Percentiles rank a stretch among this genome's conserved stretches.
phyloP scores from a whole-genome alignment of 2,888 invertebrate species.

The Chrysodeixis includens region DNA sequence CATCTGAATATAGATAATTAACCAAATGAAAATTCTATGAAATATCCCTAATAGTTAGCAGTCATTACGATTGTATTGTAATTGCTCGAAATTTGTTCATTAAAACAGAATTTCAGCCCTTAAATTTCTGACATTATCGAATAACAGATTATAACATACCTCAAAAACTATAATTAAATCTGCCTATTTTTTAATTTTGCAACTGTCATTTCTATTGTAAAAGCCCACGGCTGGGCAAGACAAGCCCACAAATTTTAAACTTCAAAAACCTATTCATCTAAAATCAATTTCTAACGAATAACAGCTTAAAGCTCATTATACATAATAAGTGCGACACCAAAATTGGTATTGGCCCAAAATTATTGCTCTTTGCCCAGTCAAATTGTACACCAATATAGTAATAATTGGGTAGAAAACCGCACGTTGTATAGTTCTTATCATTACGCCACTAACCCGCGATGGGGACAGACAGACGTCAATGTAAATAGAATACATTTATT shows the following conservation, averaged over 20 bases:
- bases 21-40: too few relatives aligned
- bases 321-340: conserved; percentile 54
- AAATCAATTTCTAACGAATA: conserved; percentile 34
- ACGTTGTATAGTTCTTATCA: conserved; percentile 65
- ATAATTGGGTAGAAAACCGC: conserved; percentile 72
- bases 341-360: conserved; percentile 61
- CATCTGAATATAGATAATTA: too few relatives aligned
- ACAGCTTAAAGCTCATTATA: conserved; percentile 51
- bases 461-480: conserved; percentile 60
- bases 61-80: too few relatives aligned
- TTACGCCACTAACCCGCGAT: conserved; percentile 63
- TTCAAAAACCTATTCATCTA: conserved; percentile 32
- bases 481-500: conserved; percentile 23
- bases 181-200: too few relatives aligned
- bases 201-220: too few relatives aligned
- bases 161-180: too few relatives aligned
- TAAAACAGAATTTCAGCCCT: too few relatives aligned
- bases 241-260: background rate
- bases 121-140: too few relatives aligned
- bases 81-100: too few relatives aligned
- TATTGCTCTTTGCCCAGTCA: conserved; percentile 68
- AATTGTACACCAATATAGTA: conserved; percentile 69
- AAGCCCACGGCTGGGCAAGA: too few relatives aligned
- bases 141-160: too few relatives aligned
- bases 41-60: too few relatives aligned